Percentiles rank a stretch among this genome's conserved stretches.
phyloP scores from a whole-genome alignment of 2,797 vertebrate species.

The Phoebastria nigripes region DNA sequence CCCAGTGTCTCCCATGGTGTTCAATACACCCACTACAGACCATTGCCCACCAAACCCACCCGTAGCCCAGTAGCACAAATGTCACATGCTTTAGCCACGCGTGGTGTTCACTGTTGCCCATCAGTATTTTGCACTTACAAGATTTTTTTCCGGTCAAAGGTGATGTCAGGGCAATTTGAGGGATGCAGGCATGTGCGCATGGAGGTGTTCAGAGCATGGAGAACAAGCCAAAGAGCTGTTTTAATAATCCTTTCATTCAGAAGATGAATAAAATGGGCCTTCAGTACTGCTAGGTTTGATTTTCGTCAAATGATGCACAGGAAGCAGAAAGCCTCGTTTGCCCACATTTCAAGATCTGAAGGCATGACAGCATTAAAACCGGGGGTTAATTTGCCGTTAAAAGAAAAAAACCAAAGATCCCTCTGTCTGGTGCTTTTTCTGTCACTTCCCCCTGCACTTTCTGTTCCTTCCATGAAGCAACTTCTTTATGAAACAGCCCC shows the following conservation, averaged over 20 bases:
- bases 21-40: background rate
- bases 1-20: background rate
- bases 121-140: background rate
- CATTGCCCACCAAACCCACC: background rate
- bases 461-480: background rate
- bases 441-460: constrained; percentile 19
- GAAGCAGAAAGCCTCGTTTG: constrained; percentile 2
- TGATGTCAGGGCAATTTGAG: background rate
- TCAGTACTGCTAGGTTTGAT: constrained; percentile 46
- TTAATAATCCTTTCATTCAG: constrained; percentile 28
- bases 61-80: background rate
- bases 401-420: background rate
- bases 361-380: constrained; percentile 10
- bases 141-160: background rate
- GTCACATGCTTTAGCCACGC: accelerated
- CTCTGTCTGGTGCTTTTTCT: background rate
- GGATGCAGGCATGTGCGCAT: background rate
- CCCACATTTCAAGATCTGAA: background rate
- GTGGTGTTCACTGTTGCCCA: accelerated
- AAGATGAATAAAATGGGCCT: constrained; percentile 24
- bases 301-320: constrained; percentile 14
- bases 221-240: constrained; percentile 5
- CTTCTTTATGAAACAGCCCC: background rate
- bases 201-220: background rate
- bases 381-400: constrained; percentile 39